Conservation (phyloP, 2,797 vertebrate species). For the Galago senegalensis region DNA sequence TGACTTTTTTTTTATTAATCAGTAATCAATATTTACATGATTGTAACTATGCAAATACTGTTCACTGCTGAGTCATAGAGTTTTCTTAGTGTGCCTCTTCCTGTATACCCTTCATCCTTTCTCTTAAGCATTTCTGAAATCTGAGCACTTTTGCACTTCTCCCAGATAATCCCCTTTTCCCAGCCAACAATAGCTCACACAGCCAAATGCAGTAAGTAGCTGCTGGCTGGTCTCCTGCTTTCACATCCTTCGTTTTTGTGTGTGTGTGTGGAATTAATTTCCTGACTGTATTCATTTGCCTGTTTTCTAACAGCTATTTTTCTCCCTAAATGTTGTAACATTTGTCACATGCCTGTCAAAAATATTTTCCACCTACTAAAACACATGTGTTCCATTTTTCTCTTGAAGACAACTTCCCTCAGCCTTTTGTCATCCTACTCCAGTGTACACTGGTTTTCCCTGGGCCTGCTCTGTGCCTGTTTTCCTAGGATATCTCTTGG, state of each 20-base stretch:
- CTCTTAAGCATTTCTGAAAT: conserved; percentile 38
- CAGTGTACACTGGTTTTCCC: neutral
- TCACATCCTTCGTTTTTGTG: conserved; percentile 10
- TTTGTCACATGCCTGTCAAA: conserved; percentile 72
- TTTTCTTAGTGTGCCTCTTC: neutral
- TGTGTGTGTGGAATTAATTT: conserved; percentile 51
- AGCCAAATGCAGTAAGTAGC: neutral
- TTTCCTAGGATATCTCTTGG: conserved; percentile 11
- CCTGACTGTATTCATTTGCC: neutral
- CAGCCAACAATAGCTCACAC: neutral
- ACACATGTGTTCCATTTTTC: conserved; percentile 25
- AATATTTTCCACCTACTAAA: conserved; percentile 45
- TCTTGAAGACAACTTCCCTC: neutral
- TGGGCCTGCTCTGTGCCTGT: neutral
- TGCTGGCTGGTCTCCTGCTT: neutral
- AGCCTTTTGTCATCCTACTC: neutral
- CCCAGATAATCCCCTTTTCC: neutral
- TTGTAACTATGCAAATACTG: neutral
- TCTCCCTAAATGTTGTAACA: neutral
- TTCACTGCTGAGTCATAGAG: neutral
- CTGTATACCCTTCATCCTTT: neutral
- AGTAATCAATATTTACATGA: neutral
- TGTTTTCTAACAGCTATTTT: conserved; percentile 33
- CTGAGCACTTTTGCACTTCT: neutral
- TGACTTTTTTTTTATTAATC: neutral